A percentile compares a stretch with the other conserved stretches of the same genome.
Conservation (phyloP, 2,888 invertebrate genomes). For the Neocrepidodera transversa region DNA sequence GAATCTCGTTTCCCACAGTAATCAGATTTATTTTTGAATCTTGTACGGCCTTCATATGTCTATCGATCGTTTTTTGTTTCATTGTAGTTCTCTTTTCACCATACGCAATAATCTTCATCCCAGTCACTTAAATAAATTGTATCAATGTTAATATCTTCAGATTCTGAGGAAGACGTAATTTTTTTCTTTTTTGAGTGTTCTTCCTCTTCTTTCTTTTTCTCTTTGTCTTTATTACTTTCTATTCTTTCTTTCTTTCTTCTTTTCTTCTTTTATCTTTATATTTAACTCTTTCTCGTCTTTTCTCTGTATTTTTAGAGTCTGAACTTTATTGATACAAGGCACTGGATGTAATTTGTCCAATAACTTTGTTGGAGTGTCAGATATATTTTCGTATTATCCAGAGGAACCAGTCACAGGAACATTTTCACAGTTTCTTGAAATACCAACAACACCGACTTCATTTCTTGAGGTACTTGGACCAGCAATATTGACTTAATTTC, state of each 20-base stretch:
- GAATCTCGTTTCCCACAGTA: constrained; percentile 20
- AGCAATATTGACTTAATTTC: not conserved
- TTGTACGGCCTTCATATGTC: constrained; percentile 37
- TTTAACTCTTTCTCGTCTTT: not conserved
- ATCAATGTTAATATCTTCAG: no score
- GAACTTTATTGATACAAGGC: not conserved
- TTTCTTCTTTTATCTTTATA: no score
- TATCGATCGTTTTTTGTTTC: constrained; percentile 30
- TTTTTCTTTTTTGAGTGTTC: not conserved
- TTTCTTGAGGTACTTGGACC: no score
- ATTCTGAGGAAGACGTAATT: no score
- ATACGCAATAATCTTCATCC: constrained; percentile 28
- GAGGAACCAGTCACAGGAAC: no score
- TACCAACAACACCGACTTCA: no score
- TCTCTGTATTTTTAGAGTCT: not conserved
- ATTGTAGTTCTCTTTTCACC: constrained; percentile 35
- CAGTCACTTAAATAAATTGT: not conserved
- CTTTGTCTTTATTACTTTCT: not conserved
- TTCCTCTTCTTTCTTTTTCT: not conserved
- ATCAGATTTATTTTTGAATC: constrained; percentile 31
- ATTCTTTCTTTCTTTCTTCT: no score
- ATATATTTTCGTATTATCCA: no score
- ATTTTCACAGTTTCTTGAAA: no score
- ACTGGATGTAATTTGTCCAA: no score
- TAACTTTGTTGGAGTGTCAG: no score